Base-by-base conservation (phyloP, 1,140 invertebrate genomes). In the Cyphomyrmex costatus region DNA sequence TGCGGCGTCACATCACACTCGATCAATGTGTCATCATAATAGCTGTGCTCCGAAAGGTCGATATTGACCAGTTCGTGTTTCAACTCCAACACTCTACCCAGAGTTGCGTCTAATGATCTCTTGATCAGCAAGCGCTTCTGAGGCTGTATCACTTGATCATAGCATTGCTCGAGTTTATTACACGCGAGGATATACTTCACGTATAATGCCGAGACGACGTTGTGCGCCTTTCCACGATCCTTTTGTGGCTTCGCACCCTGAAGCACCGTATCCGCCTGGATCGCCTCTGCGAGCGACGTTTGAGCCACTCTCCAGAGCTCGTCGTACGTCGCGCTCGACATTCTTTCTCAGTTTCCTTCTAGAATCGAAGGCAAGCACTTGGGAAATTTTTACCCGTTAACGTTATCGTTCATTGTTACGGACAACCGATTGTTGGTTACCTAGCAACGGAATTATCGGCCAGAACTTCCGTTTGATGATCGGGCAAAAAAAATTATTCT, bases 121-220 rank as follows among this genome's bases (percentile, higher is more conserved):
- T 97, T 96, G 0, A 99, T 95, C 3, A 99, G 95, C 42, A 97
- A 92, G 60, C 98, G 95, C 93, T 99, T 99, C 94, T 99, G 99
- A 0, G 98, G 98, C 92, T 99, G 99, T 36, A 99, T 96, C 78
- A 99, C 96, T 95, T 98, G 98, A 92, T 99, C 98, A 91, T 99
- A 98, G 80, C 98, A 98, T 85, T 96, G 94, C 91, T 98, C 97
- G 12, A 99, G 92, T 85, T 96, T 96, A 79, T 98, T 97, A 14
- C 97, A 96, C 0, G 98, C 96, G 19, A 97, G 94, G 3, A 98
- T 97, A 91, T 99, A 99, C 74, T 97, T 97, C 0, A 98, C 95
- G 92, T 98, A 98, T 5, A 98, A 92, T 30, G 96, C 96, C 1
- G 96, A 96, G 5, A 97, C 92, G 7, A 96, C 87, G 1, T 94